Percentiles rank a stretch among this genome's conserved stretches.
Conservation (phyloP, 2,888 invertebrate species). For the Salticus scenicus region DNA sequence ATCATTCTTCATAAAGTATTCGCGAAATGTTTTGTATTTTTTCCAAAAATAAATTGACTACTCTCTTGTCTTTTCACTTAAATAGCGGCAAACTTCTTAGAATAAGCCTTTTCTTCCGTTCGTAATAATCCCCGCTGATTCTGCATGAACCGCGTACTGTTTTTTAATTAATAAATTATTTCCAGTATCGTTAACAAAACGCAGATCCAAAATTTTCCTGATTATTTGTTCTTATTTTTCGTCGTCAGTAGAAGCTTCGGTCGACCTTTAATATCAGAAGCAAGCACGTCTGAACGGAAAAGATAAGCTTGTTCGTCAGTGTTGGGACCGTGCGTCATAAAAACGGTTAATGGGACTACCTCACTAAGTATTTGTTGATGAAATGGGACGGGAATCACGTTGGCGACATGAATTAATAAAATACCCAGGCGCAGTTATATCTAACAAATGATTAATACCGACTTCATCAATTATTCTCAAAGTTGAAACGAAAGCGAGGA, state of each 20-base stretch:
- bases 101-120: neutral
- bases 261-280: conserved; percentile 37
- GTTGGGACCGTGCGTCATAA: conserved; percentile 59
- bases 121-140: neutral
- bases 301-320: conserved; percentile 51
- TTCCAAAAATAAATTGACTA: neutral
- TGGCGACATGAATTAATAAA: conserved; percentile 68
- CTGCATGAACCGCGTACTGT: neutral
- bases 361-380: conserved; percentile 66
- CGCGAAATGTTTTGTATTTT: no score
- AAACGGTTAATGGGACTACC: conserved; percentile 64
- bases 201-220: conserved; percentile 44
- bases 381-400: conserved; percentile 59
- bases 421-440: conserved; percentile 59
- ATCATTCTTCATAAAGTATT: no score
- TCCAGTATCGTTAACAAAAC: conserved; percentile 17
- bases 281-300: neutral
- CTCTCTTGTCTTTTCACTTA: neutral
- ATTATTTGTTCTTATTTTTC: conserved; percentile 54
- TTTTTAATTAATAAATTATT: conserved; percentile 65
- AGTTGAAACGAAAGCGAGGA: conserved; percentile 66
- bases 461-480: conserved; percentile 69
- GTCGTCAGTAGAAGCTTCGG: no score
- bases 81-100: neutral
- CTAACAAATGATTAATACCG: conserved; percentile 69